Percentiles rank a stretch among this genome's conserved stretches.
Evolutionary conservation across 2,797 vertebrate genomes (phyloP).

Genomic region (Hydrolagus colliei): DNA sequence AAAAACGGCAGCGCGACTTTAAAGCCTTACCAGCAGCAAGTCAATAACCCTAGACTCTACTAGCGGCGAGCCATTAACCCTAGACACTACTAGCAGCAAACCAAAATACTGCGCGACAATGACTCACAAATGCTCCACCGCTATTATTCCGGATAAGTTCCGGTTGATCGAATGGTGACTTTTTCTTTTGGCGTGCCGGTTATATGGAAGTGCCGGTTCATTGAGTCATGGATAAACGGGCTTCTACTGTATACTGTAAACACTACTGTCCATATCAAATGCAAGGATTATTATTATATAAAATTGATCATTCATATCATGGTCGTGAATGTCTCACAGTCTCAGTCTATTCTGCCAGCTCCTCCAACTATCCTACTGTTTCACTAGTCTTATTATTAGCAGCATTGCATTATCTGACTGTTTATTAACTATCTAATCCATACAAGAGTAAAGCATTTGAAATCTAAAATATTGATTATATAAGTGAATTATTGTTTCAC

Average conservation of each 20-base stretch:
- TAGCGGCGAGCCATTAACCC: too few relatives aligned
- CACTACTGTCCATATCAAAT: not conserved
- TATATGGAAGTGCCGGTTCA: too few relatives aligned
- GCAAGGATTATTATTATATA: not conserved
- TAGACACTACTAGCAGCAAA: too few relatives aligned
- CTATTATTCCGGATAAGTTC: too few relatives aligned
- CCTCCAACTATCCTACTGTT: not conserved
- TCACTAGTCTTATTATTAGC: not conserved
- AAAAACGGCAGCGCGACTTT: too few relatives aligned
- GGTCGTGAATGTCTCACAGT: not conserved
- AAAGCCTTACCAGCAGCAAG: too few relatives aligned
- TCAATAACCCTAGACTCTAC: too few relatives aligned
- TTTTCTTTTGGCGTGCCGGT: too few relatives aligned
- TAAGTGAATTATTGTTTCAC: not conserved
- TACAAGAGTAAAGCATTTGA: not conserved
- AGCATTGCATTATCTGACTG: not conserved
- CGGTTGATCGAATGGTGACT: too few relatives aligned
- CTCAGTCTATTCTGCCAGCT: not conserved
- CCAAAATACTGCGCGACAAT: too few relatives aligned
- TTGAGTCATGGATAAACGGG: too few relatives aligned
- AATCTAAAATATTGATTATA: not conserved
- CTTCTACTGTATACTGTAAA: not conserved
- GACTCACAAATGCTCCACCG: too few relatives aligned
- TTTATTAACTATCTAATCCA: not conserved
- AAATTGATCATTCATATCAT: not conserved